These are phyloP conservation scores for Scaptomyza montana DNA, from an alignment of 1,140 invertebrate species.

Conservation along the genomic window DNA sequence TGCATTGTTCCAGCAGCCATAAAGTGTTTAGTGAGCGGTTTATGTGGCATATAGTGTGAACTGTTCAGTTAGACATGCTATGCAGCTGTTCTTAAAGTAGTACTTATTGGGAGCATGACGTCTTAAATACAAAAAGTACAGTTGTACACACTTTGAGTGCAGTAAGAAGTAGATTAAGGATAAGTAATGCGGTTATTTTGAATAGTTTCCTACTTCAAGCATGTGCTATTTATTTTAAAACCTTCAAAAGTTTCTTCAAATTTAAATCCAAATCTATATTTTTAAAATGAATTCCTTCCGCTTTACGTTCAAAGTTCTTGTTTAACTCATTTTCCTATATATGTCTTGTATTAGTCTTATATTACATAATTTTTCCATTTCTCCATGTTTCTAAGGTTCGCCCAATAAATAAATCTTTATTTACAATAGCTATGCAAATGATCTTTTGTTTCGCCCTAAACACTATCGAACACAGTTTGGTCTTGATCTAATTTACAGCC, in stretches of 20 bases:
- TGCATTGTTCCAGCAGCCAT: constrained; percentile 32
- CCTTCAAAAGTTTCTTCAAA: too few relatives aligned
- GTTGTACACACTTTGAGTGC: neutral
- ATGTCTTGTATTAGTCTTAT: neutral
- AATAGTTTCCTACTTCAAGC: too few relatives aligned
- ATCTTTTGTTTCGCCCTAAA: neutral
- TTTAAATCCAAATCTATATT: too few relatives aligned
- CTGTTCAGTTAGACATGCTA: constrained; percentile 33
- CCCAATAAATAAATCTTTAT: neutral
- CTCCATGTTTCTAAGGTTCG: neutral
- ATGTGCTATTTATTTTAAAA: too few relatives aligned
- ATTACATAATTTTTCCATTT: neutral
- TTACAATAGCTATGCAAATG: constrained; percentile 15
- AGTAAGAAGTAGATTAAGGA: neutral
- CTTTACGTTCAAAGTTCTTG: too few relatives aligned
- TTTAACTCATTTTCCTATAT: too few relatives aligned
- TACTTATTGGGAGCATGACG: neutral
- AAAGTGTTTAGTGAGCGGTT: constrained; percentile 41
- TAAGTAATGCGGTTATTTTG: too few relatives aligned
- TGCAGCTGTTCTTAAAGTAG: constrained; percentile 34
- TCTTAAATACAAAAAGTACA: neutral
- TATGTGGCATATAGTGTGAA: constrained; percentile 28
- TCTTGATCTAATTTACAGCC: constrained; percentile 7
- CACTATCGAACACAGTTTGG: constrained; percentile 5
- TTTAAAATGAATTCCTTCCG: too few relatives aligned